Percentiles rank a stretch among this genome's conserved stretches.
phyloP scores from a whole-genome alignment of 2,797 vertebrate species.

The Taenioides sp. region DNA sequence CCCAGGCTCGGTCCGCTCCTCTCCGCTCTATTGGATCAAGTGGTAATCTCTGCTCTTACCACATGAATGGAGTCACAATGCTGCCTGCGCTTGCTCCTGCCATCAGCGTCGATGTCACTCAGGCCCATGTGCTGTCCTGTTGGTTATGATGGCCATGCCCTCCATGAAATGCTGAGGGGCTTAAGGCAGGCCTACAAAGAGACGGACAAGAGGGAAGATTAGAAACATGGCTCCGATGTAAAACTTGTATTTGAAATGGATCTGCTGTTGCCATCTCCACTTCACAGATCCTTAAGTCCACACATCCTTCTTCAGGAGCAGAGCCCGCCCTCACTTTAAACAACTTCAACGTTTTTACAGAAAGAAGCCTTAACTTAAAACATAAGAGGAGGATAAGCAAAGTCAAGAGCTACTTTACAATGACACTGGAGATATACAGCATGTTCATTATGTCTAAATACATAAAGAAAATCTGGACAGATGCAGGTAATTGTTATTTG shows the following conservation, averaged over 20 bases:
- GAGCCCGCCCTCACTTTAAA: constrained; percentile 55
- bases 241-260: constrained; percentile 64
- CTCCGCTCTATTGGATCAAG: constrained; percentile 65
- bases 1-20: constrained; percentile 56
- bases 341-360: constrained; percentile 2
- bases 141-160: constrained; percentile 47
- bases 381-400: background rate
- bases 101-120: constrained; percentile 70
- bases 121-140: constrained; percentile 64
- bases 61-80: constrained; percentile 73
- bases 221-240: constrained; percentile 50
- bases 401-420: background rate
- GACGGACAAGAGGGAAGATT: constrained; percentile 61
- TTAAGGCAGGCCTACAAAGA: constrained; percentile 57
- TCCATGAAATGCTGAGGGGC: constrained; percentile 58
- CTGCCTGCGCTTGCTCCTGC: constrained; percentile 55
- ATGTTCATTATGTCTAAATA: background rate
- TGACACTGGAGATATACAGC: background rate
- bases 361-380: background rate
- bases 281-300: constrained; percentile 53
- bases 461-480: background rate
- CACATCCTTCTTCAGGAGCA: constrained; percentile 50
- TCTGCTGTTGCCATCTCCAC: constrained; percentile 52
- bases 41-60: constrained; percentile 66
- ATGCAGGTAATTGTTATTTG: background rate